Evolutionary conservation across 1,140 invertebrate species (phyloP), one percentile per base, ranked within the genome.

Genomic region (Brachionus paranguensis): DNA sequence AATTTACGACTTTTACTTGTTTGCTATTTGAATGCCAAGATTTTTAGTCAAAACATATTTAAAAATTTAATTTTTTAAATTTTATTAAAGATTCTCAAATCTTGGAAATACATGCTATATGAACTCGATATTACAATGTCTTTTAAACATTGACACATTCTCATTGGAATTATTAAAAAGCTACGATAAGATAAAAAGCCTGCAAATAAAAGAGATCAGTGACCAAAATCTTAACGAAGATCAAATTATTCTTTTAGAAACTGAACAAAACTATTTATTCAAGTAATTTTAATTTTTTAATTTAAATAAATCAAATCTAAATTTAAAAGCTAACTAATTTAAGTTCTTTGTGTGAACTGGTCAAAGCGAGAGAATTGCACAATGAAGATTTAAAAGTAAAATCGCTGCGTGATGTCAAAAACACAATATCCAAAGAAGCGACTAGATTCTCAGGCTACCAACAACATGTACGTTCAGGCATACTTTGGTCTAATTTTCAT

Each of bases 101-200:
- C 85, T 89, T 5, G 89, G 89, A 0, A 89, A 89, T 84, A 89
- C 89, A 8, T 89, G 89, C 83, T 89, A 89, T 85, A 89, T 89
- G 88, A 89, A 89, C 85, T 87, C 88, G 12, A 88, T 88, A 11
- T 85, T 89, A 5, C 89, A 89, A 85, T 87, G 87, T 43, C 53
- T 89, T 78, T 88, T 88, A 72, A 83, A 86, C 17, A 68, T 89
- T 17, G 88, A 89, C 12, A 86, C 87, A 7, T 87, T 89, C 47
- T 78, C 86, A 8, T 83, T 84, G 14, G 88, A 89, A 78, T 41
- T 89, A 29, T 7, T 84, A 17, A 37, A 53, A 24, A 43, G 53
- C 17, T 55, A 47, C 4, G 78, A 64, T 7, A 50, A 41, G 37
- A 27, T 79, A 12, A 79, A 84, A 27, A 74, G 37, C 8, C 12